Evolutionary conservation across 2,113 vertebrate genomes (phyloP), one percentile per base, ranked within the genome.

Genomic region (Sphaerodactylus townsendi): DNA sequence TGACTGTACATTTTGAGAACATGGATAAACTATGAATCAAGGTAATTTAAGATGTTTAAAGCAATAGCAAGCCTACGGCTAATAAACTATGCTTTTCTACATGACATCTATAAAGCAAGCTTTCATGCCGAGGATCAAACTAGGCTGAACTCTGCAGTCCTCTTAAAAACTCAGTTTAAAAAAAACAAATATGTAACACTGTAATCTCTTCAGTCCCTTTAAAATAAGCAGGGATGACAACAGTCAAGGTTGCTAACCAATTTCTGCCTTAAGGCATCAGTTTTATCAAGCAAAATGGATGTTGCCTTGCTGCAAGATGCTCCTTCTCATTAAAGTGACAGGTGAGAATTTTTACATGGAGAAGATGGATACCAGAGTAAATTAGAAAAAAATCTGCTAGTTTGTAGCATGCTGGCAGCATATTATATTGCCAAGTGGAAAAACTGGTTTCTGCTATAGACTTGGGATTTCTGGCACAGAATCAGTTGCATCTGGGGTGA

Each of bases 301-400:
- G 41, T 86, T 91, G 90, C 83, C 78, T 92, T 92, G 35, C 92
- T 81, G 91, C 82, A 77, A 90, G 91, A 90, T 83, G 86, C 85
- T 92, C 87, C 88, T 90, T 86, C 92, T 93, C 92, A 92, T 93
- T 92, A 93, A 89, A 93, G 88, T 92, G 91, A 89, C 85, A 95
- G 91, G 87, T 88, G 92, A 89, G 89, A 86, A 90, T 92, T 87
- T 81, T 89, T 79, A 91, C 89, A 90, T 89, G 86, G 85, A 14
- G 82, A 77, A 88, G 92, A 87, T 91, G 87, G 83, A 89, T 93
- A 88, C 46, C 73, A 90, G 91, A 92, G 86, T 88, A 93, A 90
- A 93, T 93, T 91, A 93, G 64, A 70, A 94, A 94, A 56, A 56
- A 76, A 82, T 81, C 8, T 81, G 79, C 33, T 85, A 44, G 44